Base-by-base conservation (phyloP, 2,113 vertebrate species). In the Pluvialis apricaria region DNA sequence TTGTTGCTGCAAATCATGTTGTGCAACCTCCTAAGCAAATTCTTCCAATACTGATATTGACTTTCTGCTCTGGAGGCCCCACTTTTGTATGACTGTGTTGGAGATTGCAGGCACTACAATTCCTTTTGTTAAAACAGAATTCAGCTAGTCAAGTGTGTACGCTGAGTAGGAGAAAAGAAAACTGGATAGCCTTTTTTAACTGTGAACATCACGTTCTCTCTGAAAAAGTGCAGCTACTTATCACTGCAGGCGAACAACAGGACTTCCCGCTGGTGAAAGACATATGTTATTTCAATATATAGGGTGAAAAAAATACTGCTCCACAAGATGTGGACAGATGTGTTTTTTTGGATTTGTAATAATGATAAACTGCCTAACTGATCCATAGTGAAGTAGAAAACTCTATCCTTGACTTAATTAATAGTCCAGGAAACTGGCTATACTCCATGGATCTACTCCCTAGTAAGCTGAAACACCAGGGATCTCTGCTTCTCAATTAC, bases 331-430 rank as follows among this genome's bases (percentile, higher is more conserved):
- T 18, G 31, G 66, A 66, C 47, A 95, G 82, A 61, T 68, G 34
- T 70, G 22, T 0, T 4, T 52, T 62, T 90, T 75, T 42, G 26
- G 25, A 82, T 70, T 21, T 90, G 19, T 55, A 52, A 69, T 40
- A 92, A 75, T 91, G 71, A 57, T 61, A 71, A 89, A 75, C 60
- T 86, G 64, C 94, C 44, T 91, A 86, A 80, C 58, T 93, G 76
- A 96, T 58, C 31, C 55, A 45, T 20, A 81, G 16, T 52, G 64
- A 96, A 96, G 84, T 9, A 93, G 88, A 90, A 90, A 94, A 86
- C 61, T 71, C 57, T 78, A 51, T 31, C 29, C n/a, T 86, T 62
- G 38, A 49, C 15, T 92, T 86, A 88, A 78, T 57, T 79, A 69
- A 92, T 69, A 69, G 42, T 64, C 22, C 82, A 94, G 69, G 70